A percentile compares a stretch with the other conserved stretches of the same genome.
Evolutionary conservation across 92 coral and sea anemone genomes (phyloP).

Genomic region (Epizoanthus rinbou): DNA sequence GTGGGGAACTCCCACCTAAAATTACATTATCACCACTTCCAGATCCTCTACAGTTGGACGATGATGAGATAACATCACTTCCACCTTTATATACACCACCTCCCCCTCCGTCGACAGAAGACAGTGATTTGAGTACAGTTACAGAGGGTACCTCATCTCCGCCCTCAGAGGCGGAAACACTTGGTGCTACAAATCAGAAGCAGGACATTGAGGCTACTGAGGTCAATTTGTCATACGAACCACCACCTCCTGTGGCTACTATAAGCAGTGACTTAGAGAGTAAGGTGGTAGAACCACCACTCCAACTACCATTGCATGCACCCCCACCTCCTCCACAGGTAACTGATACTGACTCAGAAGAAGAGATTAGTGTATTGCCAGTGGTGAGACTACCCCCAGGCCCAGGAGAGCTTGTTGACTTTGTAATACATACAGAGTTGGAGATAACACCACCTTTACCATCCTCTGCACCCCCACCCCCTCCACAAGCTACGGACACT

Average conservation of each 20-base stretch:
- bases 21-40: neutral
- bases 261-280: neutral
- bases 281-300: neutral
- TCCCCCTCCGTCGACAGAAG: neutral
- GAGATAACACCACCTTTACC: constrained; percentile 26
- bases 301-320: neutral
- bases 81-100: constrained; percentile 20
- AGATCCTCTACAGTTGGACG: neutral
- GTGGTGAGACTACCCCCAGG: neutral
- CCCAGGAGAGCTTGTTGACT: neutral
- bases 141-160: constrained; percentile 36
- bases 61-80: neutral
- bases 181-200: neutral
- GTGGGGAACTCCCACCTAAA: too few species aligned
- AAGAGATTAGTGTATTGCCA: neutral
- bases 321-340: neutral
- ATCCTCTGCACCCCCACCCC: constrained; percentile 42
- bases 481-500: constrained; percentile 38
- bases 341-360: neutral
- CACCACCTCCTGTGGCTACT: neutral
- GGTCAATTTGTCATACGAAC: constrained; percentile 8
- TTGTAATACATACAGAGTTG: neutral
- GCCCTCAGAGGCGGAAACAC: constrained; percentile 7
- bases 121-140: neutral
- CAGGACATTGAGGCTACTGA: constrained; percentile 4